Evolutionary conservation across 2,888 invertebrate genomes (phyloP).

Genomic region (Papilio demoleus): DNA sequence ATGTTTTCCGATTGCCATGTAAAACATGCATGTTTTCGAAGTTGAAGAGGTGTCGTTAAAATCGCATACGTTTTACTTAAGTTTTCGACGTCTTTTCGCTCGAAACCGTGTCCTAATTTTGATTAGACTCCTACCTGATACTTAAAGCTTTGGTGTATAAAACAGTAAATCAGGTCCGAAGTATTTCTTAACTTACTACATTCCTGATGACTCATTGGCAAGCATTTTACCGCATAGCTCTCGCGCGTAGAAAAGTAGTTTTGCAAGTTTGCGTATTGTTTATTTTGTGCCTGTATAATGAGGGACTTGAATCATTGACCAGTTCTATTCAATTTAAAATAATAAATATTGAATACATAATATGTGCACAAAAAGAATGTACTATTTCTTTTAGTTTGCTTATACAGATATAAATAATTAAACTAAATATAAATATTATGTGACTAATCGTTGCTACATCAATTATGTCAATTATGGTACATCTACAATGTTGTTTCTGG

Average conservation of each 20-base stretch:
- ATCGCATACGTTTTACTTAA: too few relatives aligned
- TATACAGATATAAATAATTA: too few relatives aligned
- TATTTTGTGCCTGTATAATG: conserved; percentile 50
- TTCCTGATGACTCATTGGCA: conserved; percentile 30
- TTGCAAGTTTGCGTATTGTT: conserved; percentile 53
- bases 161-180: background rate
- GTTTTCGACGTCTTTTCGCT: too few relatives aligned
- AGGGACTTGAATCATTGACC: conserved; percentile 32
- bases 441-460: too few relatives aligned
- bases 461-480: too few relatives aligned
- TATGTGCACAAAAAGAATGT: too few relatives aligned
- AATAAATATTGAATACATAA: background rate
- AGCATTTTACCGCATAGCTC: conserved; percentile 20
- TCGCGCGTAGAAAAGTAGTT: conserved; percentile 44
- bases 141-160: background rate
- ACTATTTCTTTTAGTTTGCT: too few relatives aligned
- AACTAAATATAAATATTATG: too few relatives aligned
- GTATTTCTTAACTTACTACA: conserved; percentile 17
- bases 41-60: too few relatives aligned
- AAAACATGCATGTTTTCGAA: too few relatives aligned
- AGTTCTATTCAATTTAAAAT: background rate
- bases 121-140: background rate
- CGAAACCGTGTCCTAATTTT: background rate
- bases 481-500: too few relatives aligned
- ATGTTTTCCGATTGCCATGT: too few relatives aligned